Conservation (phyloP, 2,113 vertebrate species). For the Platysteira castanea region DNA sequence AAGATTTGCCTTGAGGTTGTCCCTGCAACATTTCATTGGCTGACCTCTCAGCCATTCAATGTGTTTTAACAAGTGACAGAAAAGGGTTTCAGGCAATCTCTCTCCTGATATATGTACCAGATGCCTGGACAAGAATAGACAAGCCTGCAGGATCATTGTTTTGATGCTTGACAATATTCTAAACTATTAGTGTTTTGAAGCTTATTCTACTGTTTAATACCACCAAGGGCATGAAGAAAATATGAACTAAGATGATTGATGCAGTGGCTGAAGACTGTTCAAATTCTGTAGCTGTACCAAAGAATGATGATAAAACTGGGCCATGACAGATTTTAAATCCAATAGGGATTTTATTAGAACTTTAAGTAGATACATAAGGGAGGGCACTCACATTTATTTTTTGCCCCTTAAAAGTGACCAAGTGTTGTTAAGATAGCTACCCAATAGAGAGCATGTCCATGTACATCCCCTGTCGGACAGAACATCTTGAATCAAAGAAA, state of each 20-base stretch:
- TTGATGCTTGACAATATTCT: not conserved
- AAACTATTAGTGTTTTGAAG: not conserved
- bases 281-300: not conserved
- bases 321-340: not conserved
- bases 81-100: not conserved
- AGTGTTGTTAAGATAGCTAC: not conserved
- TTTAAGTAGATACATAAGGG: not conserved
- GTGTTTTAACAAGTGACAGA: not conserved
- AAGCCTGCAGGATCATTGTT: not conserved
- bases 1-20: not conserved
- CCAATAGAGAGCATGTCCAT: not conserved
- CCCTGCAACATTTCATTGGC: not conserved
- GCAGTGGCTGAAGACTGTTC: not conserved
- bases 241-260: not conserved
- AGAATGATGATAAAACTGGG: not conserved
- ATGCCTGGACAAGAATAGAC: not conserved
- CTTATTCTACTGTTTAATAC: not conserved
- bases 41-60: constrained; percentile 19
- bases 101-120: not conserved
- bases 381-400: not conserved
- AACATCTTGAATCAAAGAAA: not conserved
- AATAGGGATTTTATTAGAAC: not conserved
- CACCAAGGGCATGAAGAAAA: not conserved
- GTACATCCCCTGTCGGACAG: accelerated
- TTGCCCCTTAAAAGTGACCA: not conserved